Evolutionary conservation across 2,113 vertebrate genomes (phyloP).

Genomic region (Piliocolobus tephrosceles): DNA sequence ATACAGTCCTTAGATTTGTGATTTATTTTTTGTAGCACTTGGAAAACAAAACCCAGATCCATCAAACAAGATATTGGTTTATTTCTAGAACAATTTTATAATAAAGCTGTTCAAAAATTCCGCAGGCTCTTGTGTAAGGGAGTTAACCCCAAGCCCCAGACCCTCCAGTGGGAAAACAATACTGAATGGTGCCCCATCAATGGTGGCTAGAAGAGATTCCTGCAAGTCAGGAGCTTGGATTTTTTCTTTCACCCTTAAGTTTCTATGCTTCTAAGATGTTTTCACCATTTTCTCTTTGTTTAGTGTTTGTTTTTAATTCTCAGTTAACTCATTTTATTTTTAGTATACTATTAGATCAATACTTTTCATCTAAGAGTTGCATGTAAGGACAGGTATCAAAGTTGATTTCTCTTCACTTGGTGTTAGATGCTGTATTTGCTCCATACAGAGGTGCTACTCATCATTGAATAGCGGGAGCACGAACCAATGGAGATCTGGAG

Average conservation of each 20-base stretch:
- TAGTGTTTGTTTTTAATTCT: neutral
- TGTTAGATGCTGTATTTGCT: neutral
- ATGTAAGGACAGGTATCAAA: neutral
- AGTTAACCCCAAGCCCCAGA: too few species aligned
- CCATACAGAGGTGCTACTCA: too few species aligned
- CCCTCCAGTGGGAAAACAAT: neutral
- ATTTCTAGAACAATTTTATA: neutral
- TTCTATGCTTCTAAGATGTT: neutral
- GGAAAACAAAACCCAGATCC: neutral
- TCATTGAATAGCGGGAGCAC: neutral
- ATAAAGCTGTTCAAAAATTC: neutral
- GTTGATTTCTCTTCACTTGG: neutral
- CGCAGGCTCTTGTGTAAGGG: neutral
- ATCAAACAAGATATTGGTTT: neutral
- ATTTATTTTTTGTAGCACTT: neutral
- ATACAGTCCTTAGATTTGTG: neutral
- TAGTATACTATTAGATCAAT: neutral
- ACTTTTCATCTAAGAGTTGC: neutral
- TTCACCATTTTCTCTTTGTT: neutral
- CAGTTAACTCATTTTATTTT: neutral
- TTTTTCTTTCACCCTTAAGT: neutral
- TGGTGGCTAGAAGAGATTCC: neutral
- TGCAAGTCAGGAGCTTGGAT: neutral
- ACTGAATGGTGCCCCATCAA: fast-evolving
- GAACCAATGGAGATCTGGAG: neutral